Evolutionary conservation across 2,797 vertebrate genomes (phyloP), one percentile per base, ranked within the genome.

Genomic region (Centropyge bicolor): DNA sequence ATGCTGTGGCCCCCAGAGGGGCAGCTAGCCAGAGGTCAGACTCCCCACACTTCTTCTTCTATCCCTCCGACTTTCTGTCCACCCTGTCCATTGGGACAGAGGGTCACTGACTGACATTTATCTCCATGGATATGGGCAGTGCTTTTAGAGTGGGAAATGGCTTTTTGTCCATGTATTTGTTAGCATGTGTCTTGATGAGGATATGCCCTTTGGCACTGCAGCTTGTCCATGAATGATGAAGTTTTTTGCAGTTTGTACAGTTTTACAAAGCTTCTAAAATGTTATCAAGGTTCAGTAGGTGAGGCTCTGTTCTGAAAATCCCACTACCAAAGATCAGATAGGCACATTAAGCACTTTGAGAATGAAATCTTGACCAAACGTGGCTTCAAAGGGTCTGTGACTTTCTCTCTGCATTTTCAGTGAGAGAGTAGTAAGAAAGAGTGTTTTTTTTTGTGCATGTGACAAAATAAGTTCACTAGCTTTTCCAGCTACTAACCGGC

Each of bases 31-130:
- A 78, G 80, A 89, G 90, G 90, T 90, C 90, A 90, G 68, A 70
- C 45, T 65, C 61, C 72, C 27, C 81, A 63, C 52, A 65, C 31
- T 66, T 64, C 51, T 51, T 45, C 55, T 74, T 70, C 79, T 73
- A 78, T 63, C 64, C 77, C 36, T 83, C n/a, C 54, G 68, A 74
- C 76, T 84, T 86, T 77, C 71, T 80, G 74, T 82, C 73, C 78
- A 66, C n/a, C 27, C 45, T 77, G 62, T 86, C 86, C 78, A 64
- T 56, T 74, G 88, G 86, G 88, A 88, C 52, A 20, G 27, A 63
- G 74, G 78, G 78, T 84, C 80, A 61, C 66, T 45, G 74, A 49
- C 81, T 94, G 91, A 87, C 82, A 89, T 92, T 93, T 92, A 88
- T 87, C 82, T 72, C 70, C 71, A 27, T 27, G 41, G 76, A 86